Base-by-base conservation (phyloP, 2,888 invertebrate genomes). In the Cinara cedri region DNA sequence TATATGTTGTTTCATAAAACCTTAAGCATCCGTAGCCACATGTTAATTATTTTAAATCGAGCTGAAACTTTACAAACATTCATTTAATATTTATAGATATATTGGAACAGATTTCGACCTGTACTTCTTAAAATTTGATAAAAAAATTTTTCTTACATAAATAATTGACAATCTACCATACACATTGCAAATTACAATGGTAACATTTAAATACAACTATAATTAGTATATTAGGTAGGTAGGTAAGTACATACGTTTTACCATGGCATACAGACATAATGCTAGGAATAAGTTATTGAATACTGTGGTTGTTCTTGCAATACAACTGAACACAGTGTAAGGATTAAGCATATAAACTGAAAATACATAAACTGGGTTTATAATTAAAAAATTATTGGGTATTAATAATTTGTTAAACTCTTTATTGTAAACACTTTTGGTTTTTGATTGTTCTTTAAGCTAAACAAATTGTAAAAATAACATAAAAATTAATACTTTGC, bases 271-370 rank as follows among this genome's bases (percentile, higher is more conserved):
- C 49, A 97, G 87, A 71, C 91, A 89, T 6, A 91, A 84, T 0
- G 95, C 90, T 44, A 95, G 87, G 66, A 93, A 88, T n/a, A 96
- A 88, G 87, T 97, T 97, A 83, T 93, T 92, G 83, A 97, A 91
- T 14, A 95, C 93, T 1, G 95, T 95, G 2, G 97, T 96, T 0
- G 97, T 95, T 86, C 92, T 90, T 13, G 93, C 96, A 46, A 93
- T 91, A 87, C 96, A 97, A 84, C 92, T 94, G 76, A 95, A 87
- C 80, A 97, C 89, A 46, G 92, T 91, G 85, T 94, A 94, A 0
- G 97, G 97, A 87, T 96, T 96, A 84, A 96, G 93, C 60, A 96
- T 88, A 86, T 95, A 96, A 1, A 92, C 91, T 26, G 92, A 89
- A 11, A 92, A 87, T 0, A 94, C 93, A 86, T 91, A 91, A 82